Percentiles rank a stretch among this genome's conserved stretches.
phyloP scores from a whole-genome alignment of 2,888 invertebrate genomes.

The Podabrus alpinus region DNA sequence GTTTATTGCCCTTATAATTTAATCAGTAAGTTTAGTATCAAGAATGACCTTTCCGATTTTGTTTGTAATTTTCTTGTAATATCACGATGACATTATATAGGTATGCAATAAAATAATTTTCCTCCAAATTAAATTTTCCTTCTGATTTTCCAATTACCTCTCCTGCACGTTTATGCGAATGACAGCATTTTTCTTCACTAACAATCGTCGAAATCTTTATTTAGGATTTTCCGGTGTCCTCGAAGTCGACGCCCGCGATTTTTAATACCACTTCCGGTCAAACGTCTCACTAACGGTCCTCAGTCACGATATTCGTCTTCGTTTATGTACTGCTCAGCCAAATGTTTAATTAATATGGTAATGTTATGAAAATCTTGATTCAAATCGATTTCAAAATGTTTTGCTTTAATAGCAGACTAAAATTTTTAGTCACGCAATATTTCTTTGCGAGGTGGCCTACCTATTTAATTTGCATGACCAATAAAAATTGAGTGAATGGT shows the following conservation, averaged over 20 bases:
- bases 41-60: slow-evolving; percentile 50
- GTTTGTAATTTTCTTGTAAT: slow-evolving; percentile 49
- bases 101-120: background rate
- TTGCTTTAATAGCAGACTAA: slow-evolving; percentile 19
- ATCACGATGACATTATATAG: slow-evolving; percentile 49
- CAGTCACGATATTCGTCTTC: slow-evolving; percentile 38
- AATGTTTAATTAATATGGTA: slow-evolving; percentile 38
- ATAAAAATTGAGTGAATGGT: background rate
- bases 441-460: background rate
- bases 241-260: slow-evolving; percentile 38
- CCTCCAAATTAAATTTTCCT: background rate
- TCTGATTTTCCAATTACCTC: background rate
- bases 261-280: slow-evolving; percentile 40
- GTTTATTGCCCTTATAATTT: slow-evolving; percentile 54
- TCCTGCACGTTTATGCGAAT: background rate
- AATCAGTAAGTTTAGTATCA: slow-evolving; percentile 49
- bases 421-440: slow-evolving; percentile 23
- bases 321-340: slow-evolving; percentile 25
- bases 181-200: background rate
- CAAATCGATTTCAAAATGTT: slow-evolving; percentile 28
- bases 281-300: slow-evolving; percentile 35
- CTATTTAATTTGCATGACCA: background rate
- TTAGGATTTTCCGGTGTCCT: slow-evolving; percentile 39
- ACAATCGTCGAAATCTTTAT: slow-evolving; percentile 27
- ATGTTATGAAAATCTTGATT: slow-evolving; percentile 34